phyloP scores from a whole-genome alignment of 2,888 invertebrate species.

The Allolobophora icterica region DNA sequence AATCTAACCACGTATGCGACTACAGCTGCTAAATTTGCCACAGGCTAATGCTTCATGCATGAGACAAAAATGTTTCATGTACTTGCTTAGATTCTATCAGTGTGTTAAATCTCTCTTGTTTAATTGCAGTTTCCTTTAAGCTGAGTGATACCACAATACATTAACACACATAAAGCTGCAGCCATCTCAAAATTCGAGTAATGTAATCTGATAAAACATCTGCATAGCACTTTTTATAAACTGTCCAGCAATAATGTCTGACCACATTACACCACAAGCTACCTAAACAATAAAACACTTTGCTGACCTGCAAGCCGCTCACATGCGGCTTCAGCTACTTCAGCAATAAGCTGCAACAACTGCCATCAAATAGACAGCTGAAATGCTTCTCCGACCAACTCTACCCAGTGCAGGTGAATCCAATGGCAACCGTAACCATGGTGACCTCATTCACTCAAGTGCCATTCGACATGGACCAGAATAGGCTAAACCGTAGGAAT shows the following conservation, averaged over 20 bases:
- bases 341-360: slow-evolving; percentile 17
- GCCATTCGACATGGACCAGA: neutral
- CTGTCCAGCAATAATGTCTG: neutral
- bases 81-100: neutral
- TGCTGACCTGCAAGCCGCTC: neutral
- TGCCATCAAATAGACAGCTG: neutral
- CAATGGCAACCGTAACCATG: neutral
- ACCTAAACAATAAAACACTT: neutral
- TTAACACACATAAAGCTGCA: neutral
- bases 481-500: neutral
- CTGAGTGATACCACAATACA: neutral
- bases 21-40: neutral
- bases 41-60: neutral
- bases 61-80: neutral
- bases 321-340: neutral
- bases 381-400: neutral
- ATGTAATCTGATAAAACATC: neutral
- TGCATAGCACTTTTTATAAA: neutral
- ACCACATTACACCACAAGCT: neutral
- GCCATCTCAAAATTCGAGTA: neutral
- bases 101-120: neutral
- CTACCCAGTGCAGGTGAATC: neutral
- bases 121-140: neutral
- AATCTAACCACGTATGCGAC: neutral
- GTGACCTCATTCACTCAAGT: neutral